Conservation (phyloP, 2,797 vertebrate species). For the Chiloscyllium punctatum region DNA sequence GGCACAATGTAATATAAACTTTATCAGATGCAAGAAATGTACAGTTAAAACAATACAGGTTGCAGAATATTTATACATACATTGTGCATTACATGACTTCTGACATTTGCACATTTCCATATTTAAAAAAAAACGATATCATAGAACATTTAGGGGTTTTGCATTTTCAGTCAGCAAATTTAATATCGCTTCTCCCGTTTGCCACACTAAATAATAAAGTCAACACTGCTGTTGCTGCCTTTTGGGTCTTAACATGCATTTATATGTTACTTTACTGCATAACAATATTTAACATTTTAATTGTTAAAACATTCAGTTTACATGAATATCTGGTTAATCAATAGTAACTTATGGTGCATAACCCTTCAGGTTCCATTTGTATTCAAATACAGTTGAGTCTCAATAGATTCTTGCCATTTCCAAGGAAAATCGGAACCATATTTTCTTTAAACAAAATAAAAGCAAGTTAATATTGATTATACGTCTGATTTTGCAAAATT, state of each 20-base stretch:
- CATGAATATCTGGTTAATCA: not conserved
- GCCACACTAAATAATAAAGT: not conserved
- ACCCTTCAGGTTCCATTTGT: not conserved
- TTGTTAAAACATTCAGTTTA: not conserved
- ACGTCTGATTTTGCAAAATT: not conserved
- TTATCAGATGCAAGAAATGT: not conserved
- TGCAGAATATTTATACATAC: not conserved
- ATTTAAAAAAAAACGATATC: not conserved
- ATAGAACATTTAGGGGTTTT: not conserved
- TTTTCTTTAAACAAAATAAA: not conserved
- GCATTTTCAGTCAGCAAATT: not conserved
- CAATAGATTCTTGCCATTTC: not conserved
- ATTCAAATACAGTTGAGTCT: constrained; percentile 16
- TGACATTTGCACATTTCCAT: not conserved
- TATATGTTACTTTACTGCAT: not conserved
- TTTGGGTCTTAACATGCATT: not conserved
- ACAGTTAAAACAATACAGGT: not conserved
- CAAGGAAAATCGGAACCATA: not conserved
- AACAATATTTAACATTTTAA: not conserved
- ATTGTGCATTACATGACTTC: not conserved
- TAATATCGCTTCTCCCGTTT: not conserved
- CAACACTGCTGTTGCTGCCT: not conserved
- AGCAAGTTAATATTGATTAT: not conserved
- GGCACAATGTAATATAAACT: constrained; percentile 1
- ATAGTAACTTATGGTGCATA: constrained; percentile 20